Evolutionary conservation across 2,113 vertebrate genomes (phyloP).

Genomic region (Pomatostomus ruficeps): DNA sequence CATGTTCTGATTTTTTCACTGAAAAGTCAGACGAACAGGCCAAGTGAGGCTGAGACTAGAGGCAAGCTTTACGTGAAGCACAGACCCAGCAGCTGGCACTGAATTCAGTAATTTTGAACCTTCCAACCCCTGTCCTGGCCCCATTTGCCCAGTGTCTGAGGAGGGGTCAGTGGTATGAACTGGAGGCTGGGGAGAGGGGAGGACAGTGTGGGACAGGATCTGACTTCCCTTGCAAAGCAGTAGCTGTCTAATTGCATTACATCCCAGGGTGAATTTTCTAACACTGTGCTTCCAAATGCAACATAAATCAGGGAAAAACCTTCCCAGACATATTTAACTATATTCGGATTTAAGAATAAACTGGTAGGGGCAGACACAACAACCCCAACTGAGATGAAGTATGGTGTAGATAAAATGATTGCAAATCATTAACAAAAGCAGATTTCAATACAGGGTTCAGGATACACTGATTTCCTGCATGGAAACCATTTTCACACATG

Average conservation of each 20-base stretch:
- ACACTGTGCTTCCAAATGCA: background rate
- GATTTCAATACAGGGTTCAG: background rate
- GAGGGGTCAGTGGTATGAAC: background rate
- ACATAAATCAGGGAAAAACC: background rate
- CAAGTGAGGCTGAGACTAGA: background rate
- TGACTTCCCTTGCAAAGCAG: background rate
- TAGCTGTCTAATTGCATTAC: background rate
- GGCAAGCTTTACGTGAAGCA: background rate
- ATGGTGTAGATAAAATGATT: background rate
- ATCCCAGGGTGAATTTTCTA: background rate
- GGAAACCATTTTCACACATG: background rate
- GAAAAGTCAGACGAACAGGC: background rate
- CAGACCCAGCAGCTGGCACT: background rate
- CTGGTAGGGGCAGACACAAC: background rate
- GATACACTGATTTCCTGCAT: background rate
- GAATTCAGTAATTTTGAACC: background rate
- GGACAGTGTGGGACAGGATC: background rate
- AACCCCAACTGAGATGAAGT: background rate
- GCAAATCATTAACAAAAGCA: background rate
- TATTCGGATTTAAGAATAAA: background rate
- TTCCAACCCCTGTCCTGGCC: background rate
- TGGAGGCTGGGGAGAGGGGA: accelerated
- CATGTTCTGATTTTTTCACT: background rate
- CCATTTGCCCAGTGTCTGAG: background rate
- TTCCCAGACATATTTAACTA: background rate